These are phyloP conservation scores for Calameuta idolon DNA, from an alignment of 2,888 invertebrate genomes.

Conservation along the genomic window DNA sequence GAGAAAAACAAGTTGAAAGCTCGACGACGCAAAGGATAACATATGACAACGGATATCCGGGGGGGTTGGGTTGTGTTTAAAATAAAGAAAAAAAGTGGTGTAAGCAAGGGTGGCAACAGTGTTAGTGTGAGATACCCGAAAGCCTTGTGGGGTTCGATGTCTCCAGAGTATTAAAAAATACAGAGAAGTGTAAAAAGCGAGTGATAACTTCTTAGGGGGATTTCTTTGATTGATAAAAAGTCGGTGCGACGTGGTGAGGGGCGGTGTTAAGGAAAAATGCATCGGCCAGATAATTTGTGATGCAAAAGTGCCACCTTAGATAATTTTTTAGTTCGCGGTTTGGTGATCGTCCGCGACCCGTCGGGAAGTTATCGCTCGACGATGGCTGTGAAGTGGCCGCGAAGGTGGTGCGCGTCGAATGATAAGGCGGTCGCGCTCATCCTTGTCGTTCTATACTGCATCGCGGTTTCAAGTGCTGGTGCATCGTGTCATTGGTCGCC, in stretches of 20 bases:
- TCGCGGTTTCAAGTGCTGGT: conserved; percentile 66
- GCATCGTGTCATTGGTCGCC: conserved; percentile 67
- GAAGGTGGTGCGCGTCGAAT: conserved; percentile 68
- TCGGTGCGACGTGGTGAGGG: neutral
- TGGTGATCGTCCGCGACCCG: conserved; percentile 2
- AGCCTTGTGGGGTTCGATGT: neutral
- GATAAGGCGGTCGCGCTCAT: conserved; percentile 64
- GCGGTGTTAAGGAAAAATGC: neutral
- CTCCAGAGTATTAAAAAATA: neutral
- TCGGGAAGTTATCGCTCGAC: conserved; percentile 7
- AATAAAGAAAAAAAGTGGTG: neutral
- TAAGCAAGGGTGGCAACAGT: neutral
- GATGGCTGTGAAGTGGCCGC: conserved; percentile 30
- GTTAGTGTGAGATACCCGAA: neutral
- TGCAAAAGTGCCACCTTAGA: conserved; percentile 1
- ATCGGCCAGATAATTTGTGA: conserved; percentile 1
- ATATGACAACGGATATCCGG: neutral
- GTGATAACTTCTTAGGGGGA: neutral
- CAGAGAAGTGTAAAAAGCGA: neutral
- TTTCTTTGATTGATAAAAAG: neutral
- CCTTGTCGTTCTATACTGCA: conserved; percentile 68
- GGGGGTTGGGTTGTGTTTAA: neutral
- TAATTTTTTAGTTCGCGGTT: neutral
- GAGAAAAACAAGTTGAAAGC: neutral
- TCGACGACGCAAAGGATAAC: neutral